phyloP scores from a whole-genome alignment of 1,140 invertebrate genomes.

The Andricus grossulariae region DNA sequence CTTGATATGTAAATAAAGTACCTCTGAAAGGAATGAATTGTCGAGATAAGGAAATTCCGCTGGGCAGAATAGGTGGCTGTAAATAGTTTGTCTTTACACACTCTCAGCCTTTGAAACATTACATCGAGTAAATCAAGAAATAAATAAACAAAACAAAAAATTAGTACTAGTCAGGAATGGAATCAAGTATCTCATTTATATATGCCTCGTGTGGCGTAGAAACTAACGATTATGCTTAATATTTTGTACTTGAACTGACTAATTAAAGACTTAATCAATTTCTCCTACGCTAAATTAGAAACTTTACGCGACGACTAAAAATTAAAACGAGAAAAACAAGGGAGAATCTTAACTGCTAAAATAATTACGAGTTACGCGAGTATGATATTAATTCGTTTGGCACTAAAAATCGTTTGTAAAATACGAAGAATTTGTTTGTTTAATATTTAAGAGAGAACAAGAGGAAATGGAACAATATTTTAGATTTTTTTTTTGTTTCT shows the following conservation, averaged over 20 bases:
- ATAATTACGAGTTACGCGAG: slow-evolving; percentile 15
- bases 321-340: slow-evolving; percentile 23
- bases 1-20: slow-evolving; percentile 75
- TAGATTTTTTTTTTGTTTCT: slow-evolving; percentile 38
- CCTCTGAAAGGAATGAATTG: slow-evolving; percentile 65
- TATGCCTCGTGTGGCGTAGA: slow-evolving; percentile 62
- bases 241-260: slow-evolving; percentile 77
- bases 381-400: slow-evolving; percentile 28
- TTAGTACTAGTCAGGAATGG: slow-evolving; percentile 63
- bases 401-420: slow-evolving; percentile 30
- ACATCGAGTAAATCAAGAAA: slow-evolving; percentile 55
- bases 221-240: slow-evolving; percentile 74
- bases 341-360: background rate
- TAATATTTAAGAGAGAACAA: slow-evolving; percentile 31
- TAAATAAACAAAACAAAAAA: slow-evolving; percentile 13
- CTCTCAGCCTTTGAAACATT: slow-evolving; percentile 34
- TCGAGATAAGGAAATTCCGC: slow-evolving; percentile 49
- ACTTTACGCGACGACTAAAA: slow-evolving; percentile 42
- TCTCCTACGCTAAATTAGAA: slow-evolving; percentile 47
- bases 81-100: background rate
- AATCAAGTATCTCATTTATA: slow-evolving; percentile 65
- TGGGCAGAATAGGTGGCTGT: slow-evolving; percentile 9
- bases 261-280: slow-evolving; percentile 71
- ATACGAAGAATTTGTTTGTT: slow-evolving; percentile 32
- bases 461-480: slow-evolving; percentile 34